Evolutionary conservation across 2,888 invertebrate genomes (phyloP).

Genomic region (Pachycephus smyrnensis): DNA sequence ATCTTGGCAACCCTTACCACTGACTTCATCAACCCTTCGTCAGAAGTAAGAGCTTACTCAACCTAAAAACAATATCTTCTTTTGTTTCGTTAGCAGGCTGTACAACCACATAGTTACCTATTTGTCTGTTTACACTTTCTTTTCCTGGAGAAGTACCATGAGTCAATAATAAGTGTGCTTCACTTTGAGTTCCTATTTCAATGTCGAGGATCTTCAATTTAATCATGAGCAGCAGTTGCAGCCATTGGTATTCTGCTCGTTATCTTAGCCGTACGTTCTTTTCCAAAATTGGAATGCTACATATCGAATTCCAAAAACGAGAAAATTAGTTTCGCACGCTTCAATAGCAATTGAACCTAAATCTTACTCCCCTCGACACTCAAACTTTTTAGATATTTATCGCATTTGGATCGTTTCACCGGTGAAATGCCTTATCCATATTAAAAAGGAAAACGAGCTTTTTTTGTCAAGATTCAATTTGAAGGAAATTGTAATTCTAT

Average conservation of each 20-base stretch:
- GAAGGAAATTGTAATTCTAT: neutral
- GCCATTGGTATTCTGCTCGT: neutral
- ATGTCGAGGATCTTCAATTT: no score
- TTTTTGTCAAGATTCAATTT: neutral
- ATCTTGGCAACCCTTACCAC: neutral
- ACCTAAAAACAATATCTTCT: neutral
- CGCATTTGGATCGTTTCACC: neutral
- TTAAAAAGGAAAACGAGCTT: neutral
- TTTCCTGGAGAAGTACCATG: neutral
- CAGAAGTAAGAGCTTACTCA: neutral
- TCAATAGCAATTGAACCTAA: neutral
- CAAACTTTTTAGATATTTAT: neutral
- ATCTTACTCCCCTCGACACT: neutral
- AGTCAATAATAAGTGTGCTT: no score
- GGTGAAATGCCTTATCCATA: neutral
- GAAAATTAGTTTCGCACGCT: neutral
- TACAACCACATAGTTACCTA: neutral
- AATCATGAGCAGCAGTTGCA: neutral
- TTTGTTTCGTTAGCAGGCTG: neutral
- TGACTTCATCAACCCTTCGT: neutral
- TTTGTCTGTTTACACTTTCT: neutral
- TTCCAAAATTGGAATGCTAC: no score
- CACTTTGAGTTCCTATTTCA: no score
- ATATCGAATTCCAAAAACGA: no score
- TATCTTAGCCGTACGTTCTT: no score